A percentile compares a stretch with the other conserved stretches of the same genome.
phyloP scores from a whole-genome alignment of 2,113 vertebrate species.

The Origma solitaria region DNA sequence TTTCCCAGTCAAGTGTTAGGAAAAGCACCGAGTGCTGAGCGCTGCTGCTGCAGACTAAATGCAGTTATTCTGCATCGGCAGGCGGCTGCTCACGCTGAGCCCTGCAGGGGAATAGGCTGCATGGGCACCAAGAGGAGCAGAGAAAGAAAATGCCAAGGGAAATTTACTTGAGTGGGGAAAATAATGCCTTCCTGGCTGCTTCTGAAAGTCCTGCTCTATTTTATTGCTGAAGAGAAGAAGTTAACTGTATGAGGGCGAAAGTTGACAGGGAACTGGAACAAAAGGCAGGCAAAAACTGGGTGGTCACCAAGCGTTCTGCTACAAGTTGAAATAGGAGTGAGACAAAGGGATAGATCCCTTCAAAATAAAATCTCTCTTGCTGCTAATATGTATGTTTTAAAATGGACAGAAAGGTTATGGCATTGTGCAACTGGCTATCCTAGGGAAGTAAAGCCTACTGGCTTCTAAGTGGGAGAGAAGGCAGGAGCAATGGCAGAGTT shows the following conservation, averaged over 20 bases:
- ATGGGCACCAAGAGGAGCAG: neutral
- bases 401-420: neutral
- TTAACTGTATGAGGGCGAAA: neutral
- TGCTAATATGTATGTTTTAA: neutral
- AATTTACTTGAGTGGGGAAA: slow-evolving; percentile 24
- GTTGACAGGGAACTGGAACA: neutral
- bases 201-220: neutral
- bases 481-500: neutral
- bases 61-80: neutral
- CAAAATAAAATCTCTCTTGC: neutral
- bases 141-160: neutral
- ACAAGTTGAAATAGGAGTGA: neutral
- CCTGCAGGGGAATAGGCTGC: slow-evolving; percentile 3
- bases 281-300: neutral
- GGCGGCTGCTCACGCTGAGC: slow-evolving; percentile 8
- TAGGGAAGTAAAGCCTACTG: neutral
- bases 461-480: neutral
- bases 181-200: neutral
- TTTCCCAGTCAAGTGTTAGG: neutral
- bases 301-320: neutral
- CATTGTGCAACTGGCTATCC: neutral
- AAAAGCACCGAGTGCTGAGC: neutral
- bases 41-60: neutral
- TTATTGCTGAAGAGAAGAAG: neutral
- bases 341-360: neutral